Evolutionary conservation across 2,113 vertebrate genomes (phyloP).

Genomic region (Passer montanus): DNA sequence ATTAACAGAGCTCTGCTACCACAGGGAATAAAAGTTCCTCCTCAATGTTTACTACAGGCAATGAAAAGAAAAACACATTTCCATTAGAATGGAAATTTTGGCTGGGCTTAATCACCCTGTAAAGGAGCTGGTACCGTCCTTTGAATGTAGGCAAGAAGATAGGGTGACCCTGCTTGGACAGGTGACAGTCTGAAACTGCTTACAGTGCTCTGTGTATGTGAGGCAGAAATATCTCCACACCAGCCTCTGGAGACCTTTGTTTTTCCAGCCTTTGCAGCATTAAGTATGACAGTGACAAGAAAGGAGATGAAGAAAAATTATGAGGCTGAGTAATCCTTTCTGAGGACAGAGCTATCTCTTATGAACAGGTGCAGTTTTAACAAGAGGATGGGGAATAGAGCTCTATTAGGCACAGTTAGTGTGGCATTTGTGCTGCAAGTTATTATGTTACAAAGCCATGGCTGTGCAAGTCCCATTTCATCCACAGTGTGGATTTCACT

Average conservation of each 20-base stretch:
- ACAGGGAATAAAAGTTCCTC: not conserved
- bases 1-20: not conserved
- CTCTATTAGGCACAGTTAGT: not conserved
- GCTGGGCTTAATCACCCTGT: not conserved
- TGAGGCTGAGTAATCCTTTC: not conserved
- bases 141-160: not conserved
- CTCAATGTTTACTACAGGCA: not conserved
- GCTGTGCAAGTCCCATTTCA: not conserved
- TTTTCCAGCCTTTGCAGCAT: not conserved
- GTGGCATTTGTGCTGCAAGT: not conserved
- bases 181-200: not conserved
- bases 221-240: not conserved
- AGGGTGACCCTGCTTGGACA: not conserved
- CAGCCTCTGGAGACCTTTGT: not conserved
- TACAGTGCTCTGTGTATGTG: not conserved
- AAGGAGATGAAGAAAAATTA: slow-evolving; percentile 13
- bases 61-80: not conserved
- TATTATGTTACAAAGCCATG: not conserved
- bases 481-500: not conserved
- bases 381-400: slow-evolving; percentile 11
- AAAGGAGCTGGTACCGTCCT: not conserved
- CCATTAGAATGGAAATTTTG: not conserved
- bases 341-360: slow-evolving; percentile 24
- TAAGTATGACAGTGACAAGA: not conserved
- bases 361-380: slow-evolving; percentile 8